A percentile compares a stretch with the other conserved stretches of the same genome.
phyloP scores from a whole-genome alignment of 2,113 vertebrate species.

The Phaethon lepturus region DNA sequence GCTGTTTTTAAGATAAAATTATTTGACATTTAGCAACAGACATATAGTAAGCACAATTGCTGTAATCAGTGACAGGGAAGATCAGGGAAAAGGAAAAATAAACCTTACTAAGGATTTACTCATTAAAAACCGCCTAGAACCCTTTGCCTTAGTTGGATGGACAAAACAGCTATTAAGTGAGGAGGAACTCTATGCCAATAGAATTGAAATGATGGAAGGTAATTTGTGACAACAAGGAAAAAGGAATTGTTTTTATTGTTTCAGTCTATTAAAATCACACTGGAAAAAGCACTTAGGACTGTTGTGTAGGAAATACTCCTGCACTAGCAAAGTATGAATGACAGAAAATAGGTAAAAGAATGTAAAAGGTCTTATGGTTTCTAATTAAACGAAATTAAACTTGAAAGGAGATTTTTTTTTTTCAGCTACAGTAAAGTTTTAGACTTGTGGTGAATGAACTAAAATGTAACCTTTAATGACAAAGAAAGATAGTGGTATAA shows the following conservation, averaged over 20 bases:
- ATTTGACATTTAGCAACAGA: not conserved
- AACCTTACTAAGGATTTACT: not conserved
- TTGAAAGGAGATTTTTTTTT: not conserved
- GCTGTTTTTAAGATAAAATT: not conserved
- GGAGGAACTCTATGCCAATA: not conserved
- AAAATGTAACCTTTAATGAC: slow-evolving; percentile 35
- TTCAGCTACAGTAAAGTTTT: not conserved
- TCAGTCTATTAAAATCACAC: not conserved
- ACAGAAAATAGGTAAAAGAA: not conserved
- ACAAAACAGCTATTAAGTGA: not conserved
- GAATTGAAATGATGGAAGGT: not conserved
- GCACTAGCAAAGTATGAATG: not conserved
- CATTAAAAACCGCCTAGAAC: fast-evolving
- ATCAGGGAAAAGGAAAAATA: not conserved
- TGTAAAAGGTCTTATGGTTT: not conserved
- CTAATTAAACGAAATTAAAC: slow-evolving; percentile 9
- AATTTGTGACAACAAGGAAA: not conserved
- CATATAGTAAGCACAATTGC: not conserved
- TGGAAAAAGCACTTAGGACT: not conserved
- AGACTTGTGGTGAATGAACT: not conserved
- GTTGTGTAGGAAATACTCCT: not conserved
- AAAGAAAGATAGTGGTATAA: slow-evolving; percentile 11
- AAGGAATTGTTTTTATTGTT: not conserved
- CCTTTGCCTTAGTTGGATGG: not conserved
- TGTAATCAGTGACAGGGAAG: not conserved